phyloP scores from a whole-genome alignment of 2,888 invertebrate species.

The Ornithoptera alexandrae region DNA sequence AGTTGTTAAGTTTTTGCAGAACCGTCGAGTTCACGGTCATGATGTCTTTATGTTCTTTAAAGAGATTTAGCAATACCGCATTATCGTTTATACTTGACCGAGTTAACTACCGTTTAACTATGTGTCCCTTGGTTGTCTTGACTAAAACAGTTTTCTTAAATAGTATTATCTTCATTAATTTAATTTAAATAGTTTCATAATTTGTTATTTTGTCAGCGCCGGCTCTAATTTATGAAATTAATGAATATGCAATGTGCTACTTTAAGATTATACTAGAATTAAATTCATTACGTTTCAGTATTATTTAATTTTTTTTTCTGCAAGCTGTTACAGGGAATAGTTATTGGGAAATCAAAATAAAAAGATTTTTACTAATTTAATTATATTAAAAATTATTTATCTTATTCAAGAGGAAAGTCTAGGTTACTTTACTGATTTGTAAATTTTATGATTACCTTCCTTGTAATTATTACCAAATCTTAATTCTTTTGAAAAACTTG shows the following conservation, averaged over 20 bases:
- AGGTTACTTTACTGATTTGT: no score
- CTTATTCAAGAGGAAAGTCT: no score
- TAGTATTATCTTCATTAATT: slow-evolving; percentile 10
- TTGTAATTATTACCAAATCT: no score
- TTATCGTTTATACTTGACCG: slow-evolving; percentile 21
- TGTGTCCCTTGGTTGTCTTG: not conserved
- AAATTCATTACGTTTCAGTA: no score
- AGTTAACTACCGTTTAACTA: slow-evolving; percentile 2
- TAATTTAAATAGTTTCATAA: not conserved
- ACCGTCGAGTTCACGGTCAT: slow-evolving; percentile 7
- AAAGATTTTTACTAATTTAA: no score
- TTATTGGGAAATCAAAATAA: no score
- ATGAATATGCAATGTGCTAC: not conserved
- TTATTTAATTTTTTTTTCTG: no score
- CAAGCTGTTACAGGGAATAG: no score
- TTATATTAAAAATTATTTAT: no score
- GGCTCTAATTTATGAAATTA: not conserved
- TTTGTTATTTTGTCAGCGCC: not conserved
- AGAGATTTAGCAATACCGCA: slow-evolving; percentile 3
- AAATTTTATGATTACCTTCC: no score
- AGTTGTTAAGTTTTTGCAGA: not conserved
- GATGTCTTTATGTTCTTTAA: slow-evolving; percentile 1
- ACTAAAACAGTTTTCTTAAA: slow-evolving; percentile 6
- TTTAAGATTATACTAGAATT: not conserved
- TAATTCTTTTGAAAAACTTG: no score